Base-by-base conservation (phyloP, 2,888 invertebrate genomes). In the Polymixis flavicincta region DNA sequence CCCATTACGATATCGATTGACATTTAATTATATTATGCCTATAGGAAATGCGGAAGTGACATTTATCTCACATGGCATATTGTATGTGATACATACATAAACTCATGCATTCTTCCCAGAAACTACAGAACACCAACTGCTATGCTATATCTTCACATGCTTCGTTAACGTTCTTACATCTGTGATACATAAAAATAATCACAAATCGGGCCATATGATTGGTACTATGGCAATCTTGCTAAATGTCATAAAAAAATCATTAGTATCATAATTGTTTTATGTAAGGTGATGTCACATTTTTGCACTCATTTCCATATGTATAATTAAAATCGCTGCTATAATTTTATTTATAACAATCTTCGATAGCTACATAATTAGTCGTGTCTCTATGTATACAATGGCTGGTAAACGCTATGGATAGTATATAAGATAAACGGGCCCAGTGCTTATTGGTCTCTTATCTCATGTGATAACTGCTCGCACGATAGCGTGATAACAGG, bases 391-490 rank as follows among this genome's bases (percentile, higher is more conserved):
- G 60, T 64, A 65, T 50, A 78, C 42, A 76, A 54, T 28, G 55
- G 37, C 42, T 80, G 70, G 71, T 70, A 60, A 79, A 37, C 55
- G 48, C 50, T 73, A 70, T 71, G 70, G 67, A 73, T 74, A 78
- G 69, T 70, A 73, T 66, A 72, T 61, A 71, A 78, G 86, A 86
- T 86, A 86, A 86, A 74, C 73, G 59, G 60, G 54, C 64, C 42
- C 80, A 54, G 52, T 66, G 71, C 76, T 83, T 74, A 81, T 88
- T 79, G 67, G 78, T 48, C 37, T 32, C 61, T 80, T 86, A 88
- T 78, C 81, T 77, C 54, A 50, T 17, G 52, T 68, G 88, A 88
- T 86, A 88, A 75, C 67, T 54, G 55, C 54, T 59, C 69, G 64
- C 8, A 64, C 76, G 84, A 80, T 86, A 75, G 22, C 9, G 28